These are phyloP conservation scores for Drosophila hamatofila DNA, from an alignment of 2,888 invertebrate genomes.

Conservation along the genomic window DNA sequence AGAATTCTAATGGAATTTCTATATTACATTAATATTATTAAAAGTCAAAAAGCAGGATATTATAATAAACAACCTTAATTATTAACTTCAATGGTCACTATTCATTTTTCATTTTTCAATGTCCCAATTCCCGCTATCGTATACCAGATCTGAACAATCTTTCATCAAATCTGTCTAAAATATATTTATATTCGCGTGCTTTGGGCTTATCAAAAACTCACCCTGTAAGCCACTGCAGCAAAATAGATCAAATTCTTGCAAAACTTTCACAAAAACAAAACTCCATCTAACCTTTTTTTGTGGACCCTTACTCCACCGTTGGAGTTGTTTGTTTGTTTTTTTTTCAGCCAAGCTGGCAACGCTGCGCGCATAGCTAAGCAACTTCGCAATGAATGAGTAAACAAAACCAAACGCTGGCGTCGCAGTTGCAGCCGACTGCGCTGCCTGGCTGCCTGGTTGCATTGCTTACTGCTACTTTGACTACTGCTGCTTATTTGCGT, in stretches of 20 bases:
- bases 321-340: slow-evolving; percentile 9
- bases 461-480: slow-evolving; percentile 18
- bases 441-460: slow-evolving; percentile 5
- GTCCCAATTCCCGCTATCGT: background rate
- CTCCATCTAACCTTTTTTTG: slow-evolving; percentile 9
- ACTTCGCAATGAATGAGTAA: slow-evolving; percentile 78
- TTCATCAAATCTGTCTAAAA: background rate
- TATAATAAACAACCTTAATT: too few relatives aligned
- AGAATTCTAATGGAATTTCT: too few relatives aligned
- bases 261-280: slow-evolving; percentile 62
- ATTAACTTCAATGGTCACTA: background rate
- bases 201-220: background rate
- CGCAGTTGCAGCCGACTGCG: slow-evolving; percentile 38
- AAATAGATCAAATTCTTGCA: slow-evolving; percentile 63
- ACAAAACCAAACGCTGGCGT: slow-evolving; percentile 75
- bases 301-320: slow-evolving; percentile 28
- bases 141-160: background rate
- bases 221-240: slow-evolving; percentile 5
- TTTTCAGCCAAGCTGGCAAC: slow-evolving; percentile 56
- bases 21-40: too few relatives aligned
- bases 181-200: slow-evolving; percentile 1
- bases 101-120: background rate
- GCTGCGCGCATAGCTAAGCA: slow-evolving; percentile 70
- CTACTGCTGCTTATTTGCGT: slow-evolving; percentile 60
- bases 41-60: too few relatives aligned